Base-by-base conservation (phyloP, 2,113 vertebrate genomes). In the Axis porcinus region DNA sequence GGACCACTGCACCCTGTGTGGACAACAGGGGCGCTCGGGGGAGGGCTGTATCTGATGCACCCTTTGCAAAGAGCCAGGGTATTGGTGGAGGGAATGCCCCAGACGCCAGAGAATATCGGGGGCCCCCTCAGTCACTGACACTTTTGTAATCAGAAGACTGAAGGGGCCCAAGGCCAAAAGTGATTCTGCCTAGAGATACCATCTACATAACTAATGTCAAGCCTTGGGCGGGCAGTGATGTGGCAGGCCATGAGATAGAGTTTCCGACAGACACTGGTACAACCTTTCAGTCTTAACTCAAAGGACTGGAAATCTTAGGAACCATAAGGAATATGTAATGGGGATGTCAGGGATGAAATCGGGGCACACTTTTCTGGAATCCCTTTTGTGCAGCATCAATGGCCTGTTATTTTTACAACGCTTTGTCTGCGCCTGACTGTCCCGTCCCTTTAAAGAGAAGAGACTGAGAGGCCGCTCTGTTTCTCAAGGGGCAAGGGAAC, bases 101-200 rank as follows among this genome's bases (percentile, higher is more conserved):
- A 70, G n/a, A 23, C 0, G 10, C n/a, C 40, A 70, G n/a, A 23
- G 4, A 70, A 23, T 40, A 40, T 23, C 0, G 0, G 67, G n/a
- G n/a, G 10, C n/a, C n/a, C 19, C 67, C 67, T 70, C 67, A 40
- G 67, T 70, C 67, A 40, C n/a, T 70, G 67, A 70, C n/a, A 70
- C 10, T 70, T 70, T 23, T 40, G 67, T 0, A 0, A 70, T 40
- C n/a, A 40, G n/a, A 70, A 36, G n/a, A 40, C 67, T 40, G 67
- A 40, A 70, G n/a, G 67, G n/a, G n/a, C 67, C 67, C n/a, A 23
- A 40, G 67, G 67, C 1, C 67, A 40, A 12, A 70, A 40, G n/a
- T 23, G n/a, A 70, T 70, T 70, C 67, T 23, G 10, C n/a, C n/a
- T 23, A 70, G n/a, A 70, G n/a, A 70, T 40, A 70, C 19, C 67